Evolutionary conservation across 2,888 invertebrate species (phyloP).

Genomic region (Leptinotarsa tumamoca): DNA sequence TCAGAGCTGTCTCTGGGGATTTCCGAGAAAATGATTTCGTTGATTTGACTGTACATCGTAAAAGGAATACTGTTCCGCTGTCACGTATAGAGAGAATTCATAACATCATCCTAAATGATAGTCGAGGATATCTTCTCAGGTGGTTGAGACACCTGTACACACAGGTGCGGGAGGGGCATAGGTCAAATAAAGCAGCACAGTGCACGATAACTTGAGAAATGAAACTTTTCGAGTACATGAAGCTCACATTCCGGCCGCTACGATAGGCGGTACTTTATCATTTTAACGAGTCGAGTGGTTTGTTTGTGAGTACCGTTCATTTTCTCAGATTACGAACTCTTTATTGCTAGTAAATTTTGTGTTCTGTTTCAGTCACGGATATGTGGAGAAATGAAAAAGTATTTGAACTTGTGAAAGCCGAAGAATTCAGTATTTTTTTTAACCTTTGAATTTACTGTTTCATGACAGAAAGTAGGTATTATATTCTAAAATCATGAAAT

Average conservation of each 20-base stretch:
- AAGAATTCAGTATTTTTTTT: too few species aligned
- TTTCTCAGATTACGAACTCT: background rate
- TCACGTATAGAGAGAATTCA: constrained; percentile 39
- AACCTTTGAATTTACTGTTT: too few species aligned
- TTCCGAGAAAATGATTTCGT: too few species aligned
- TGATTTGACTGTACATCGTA: constrained; percentile 28
- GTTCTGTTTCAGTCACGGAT: too few species aligned
- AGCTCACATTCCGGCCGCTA: constrained; percentile 35
- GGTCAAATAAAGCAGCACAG: constrained; percentile 52
- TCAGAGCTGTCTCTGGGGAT: too few species aligned
- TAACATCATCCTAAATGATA: constrained; percentile 53
- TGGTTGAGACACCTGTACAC: constrained; percentile 60
- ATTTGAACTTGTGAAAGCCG: too few species aligned
- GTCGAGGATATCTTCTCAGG: constrained; percentile 52
- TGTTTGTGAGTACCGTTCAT: constrained; percentile 14
- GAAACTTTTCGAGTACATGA: constrained; percentile 40
- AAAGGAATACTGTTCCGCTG: constrained; percentile 32
- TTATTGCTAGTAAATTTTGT: background rate
- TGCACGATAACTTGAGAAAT: constrained; percentile 44
- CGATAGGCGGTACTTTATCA: constrained; percentile 19
- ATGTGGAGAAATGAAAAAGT: too few species aligned
- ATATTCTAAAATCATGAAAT: too few species aligned
- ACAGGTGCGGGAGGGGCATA: constrained; percentile 59
- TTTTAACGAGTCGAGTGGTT: constrained; percentile 19
- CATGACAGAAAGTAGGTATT: too few species aligned